Conservation (phyloP, 2,888 invertebrate genomes). For the Drosophila leonis region DNA sequence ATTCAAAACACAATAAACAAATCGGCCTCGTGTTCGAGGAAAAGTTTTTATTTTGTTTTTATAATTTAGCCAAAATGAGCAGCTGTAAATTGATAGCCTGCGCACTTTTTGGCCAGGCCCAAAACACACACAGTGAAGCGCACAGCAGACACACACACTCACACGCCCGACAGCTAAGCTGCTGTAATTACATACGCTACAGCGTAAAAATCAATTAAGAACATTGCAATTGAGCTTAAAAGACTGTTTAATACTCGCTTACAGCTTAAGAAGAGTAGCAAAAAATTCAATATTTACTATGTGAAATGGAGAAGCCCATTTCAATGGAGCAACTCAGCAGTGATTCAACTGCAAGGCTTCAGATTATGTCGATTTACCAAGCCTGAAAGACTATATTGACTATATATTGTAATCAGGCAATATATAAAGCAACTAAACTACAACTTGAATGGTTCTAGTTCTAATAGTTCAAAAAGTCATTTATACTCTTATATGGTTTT, state of each 20-base stretch:
- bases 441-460: too few species aligned
- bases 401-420: too few species aligned
- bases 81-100: slow-evolving; percentile 29
- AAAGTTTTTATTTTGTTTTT: slow-evolving; percentile 38
- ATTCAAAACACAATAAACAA: slow-evolving; percentile 31
- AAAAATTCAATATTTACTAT: too few species aligned
- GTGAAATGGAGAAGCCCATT: too few species aligned
- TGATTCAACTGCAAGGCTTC: too few species aligned
- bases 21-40: slow-evolving; percentile 47
- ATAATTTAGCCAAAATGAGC: slow-evolving; percentile 41
- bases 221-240: background rate
- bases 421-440: too few species aligned
- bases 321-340: too few species aligned
- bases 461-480: too few species aligned
- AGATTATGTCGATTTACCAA: too few species aligned
- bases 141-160: background rate
- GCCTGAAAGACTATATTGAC: too few species aligned
- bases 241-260: background rate
- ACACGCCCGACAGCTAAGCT: slow-evolving; percentile 16
- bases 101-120: slow-evolving; percentile 17
- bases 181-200: slow-evolving; percentile 24
- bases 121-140: slow-evolving; percentile 14
- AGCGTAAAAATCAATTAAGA: background rate
- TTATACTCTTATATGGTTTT: too few species aligned
- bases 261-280: too few species aligned